These are phyloP conservation scores for Microhierax caerulescens DNA, from an alignment of 2,797 vertebrate species.

Conservation along the genomic window DNA sequence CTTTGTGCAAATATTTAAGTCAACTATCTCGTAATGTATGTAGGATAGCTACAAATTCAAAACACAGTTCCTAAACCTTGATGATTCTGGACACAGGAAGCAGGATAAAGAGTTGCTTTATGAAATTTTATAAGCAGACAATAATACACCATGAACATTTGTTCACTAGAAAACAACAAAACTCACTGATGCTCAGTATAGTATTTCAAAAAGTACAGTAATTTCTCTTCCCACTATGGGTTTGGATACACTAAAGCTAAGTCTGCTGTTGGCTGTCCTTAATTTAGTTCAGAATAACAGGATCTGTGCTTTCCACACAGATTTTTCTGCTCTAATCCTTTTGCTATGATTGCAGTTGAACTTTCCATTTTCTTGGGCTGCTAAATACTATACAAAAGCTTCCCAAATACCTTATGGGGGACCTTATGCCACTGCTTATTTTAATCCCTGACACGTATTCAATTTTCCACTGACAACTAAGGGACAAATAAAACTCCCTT, in stretches of 20 bases:
- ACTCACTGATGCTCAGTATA: background rate
- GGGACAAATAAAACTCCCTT: background rate
- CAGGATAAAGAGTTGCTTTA: background rate
- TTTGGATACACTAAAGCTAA: background rate
- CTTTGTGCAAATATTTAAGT: background rate
- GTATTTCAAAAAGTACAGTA: background rate
- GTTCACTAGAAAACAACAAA: background rate
- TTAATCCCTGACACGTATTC: constrained; percentile 49
- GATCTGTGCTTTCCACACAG: constrained; percentile 40
- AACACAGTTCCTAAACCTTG: background rate
- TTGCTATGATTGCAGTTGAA: constrained; percentile 32
- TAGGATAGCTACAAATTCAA: background rate
- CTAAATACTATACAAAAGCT: constrained; percentile 49
- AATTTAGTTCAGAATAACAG: constrained; percentile 55
- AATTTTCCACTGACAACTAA: constrained; percentile 36
- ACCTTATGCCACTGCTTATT: constrained; percentile 43
- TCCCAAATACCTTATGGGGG: constrained; percentile 34
- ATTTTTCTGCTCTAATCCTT: constrained; percentile 54
- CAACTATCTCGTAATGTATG: background rate
- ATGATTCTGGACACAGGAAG: background rate
- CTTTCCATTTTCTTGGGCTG: constrained; percentile 5
- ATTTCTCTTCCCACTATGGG: background rate
- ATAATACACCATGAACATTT: background rate
- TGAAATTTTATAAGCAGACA: background rate
- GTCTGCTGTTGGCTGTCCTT: background rate